Conservation (phyloP, 2,113 vertebrate species). For the Vicugna pacos region DNA sequence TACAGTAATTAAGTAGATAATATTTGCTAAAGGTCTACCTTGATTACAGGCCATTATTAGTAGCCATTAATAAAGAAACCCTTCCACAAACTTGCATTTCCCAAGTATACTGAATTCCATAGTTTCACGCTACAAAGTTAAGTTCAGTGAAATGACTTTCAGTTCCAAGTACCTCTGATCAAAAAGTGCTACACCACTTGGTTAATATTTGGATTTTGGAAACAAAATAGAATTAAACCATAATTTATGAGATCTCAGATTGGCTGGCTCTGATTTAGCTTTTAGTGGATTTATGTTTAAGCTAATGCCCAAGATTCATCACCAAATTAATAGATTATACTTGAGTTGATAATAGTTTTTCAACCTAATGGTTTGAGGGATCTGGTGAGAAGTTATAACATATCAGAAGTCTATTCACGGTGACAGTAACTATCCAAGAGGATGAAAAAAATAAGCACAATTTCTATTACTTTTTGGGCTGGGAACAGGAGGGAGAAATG, state of each 20-base stretch:
- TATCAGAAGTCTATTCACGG: background rate
- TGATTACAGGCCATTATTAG: slow-evolving; percentile 26
- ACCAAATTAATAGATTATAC: slow-evolving; percentile 34
- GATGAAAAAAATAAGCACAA: background rate
- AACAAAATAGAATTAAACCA: slow-evolving; percentile 42
- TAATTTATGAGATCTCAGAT: slow-evolving; percentile 16
- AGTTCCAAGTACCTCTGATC: background rate
- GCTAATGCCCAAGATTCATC: background rate
- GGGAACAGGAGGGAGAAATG: background rate
- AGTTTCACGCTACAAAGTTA: background rate
- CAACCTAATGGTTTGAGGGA: background rate
- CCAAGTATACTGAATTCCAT: background rate
- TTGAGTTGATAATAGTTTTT: background rate
- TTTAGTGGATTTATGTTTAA: slow-evolving; percentile 5
- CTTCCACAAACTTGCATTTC: slow-evolving; percentile 22
- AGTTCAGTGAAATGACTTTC: background rate
- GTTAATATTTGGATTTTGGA: slow-evolving; percentile 38
- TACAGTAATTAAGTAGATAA: slow-evolving; percentile 30
- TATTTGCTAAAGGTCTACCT: slow-evolving; percentile 39
- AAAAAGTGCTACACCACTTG: slow-evolving; percentile 2
- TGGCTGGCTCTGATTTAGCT: background rate
- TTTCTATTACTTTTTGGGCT: background rate
- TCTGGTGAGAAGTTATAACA: background rate
- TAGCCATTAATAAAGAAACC: slow-evolving; percentile 24
- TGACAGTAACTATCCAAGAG: background rate